phyloP scores from a whole-genome alignment of 2,113 vertebrate species.

The Nematolebias whitei region DNA sequence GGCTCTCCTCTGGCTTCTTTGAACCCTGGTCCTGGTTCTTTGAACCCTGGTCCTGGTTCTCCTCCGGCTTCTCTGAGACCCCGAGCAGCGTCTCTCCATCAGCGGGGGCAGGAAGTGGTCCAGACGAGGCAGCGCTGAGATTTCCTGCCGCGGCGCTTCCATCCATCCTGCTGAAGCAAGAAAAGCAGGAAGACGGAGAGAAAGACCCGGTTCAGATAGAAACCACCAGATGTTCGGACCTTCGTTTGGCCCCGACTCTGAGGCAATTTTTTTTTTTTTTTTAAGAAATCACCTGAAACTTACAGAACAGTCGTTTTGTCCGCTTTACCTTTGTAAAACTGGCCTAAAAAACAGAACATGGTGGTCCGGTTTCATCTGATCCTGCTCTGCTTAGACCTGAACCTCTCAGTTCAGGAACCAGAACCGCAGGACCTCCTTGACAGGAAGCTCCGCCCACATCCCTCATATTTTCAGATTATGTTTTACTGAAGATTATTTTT shows the following conservation, averaged over 20 bases:
- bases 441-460: background rate
- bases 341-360: no score
- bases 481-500: background rate
- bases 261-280: no score
- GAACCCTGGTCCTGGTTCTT: no score
- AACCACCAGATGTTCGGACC: background rate
- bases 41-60: background rate
- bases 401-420: no score
- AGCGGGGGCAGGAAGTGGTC: constrained; percentile 40
- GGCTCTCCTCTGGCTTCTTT: no score
- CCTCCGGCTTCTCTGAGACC: constrained; percentile 12
- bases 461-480: no score
- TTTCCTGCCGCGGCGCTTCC: constrained; percentile 52
- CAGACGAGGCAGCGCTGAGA: constrained; percentile 45
- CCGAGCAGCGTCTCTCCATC: background rate
- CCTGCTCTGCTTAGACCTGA: no score
- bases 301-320: no score
- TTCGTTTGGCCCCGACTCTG: background rate
- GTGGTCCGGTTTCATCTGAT: no score
- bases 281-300: no score
- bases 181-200: constrained; percentile 4
- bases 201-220: background rate
- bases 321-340: no score
- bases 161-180: constrained; percentile 60
- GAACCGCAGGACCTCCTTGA: background rate